Evolutionary conservation across 30 jellyfish, hydroid and myxozoan genomes (phyloP).

Genomic region (Aurelia aurita): DNA sequence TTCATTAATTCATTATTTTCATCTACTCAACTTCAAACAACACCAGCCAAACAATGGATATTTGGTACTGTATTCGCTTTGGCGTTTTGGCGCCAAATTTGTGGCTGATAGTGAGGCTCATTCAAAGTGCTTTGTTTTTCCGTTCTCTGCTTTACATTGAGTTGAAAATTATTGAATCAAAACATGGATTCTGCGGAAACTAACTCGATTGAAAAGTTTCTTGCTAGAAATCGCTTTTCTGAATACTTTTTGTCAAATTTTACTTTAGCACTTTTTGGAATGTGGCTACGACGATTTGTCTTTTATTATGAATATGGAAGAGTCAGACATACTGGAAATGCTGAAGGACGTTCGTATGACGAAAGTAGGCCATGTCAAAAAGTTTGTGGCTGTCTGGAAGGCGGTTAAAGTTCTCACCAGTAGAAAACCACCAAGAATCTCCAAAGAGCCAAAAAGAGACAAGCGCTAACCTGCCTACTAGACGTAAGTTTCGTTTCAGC

Average conservation of each 20-base stretch:
- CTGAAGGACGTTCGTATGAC: constrained; percentile 40
- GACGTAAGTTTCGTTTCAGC: constrained; percentile 8
- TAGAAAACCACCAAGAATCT: constrained; percentile 25
- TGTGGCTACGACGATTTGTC: constrained; percentile 50
- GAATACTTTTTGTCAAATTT: no score
- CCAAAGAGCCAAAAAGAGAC: constrained; percentile 11
- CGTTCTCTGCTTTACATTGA: not conserved
- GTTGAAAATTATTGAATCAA: no score
- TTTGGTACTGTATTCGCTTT: no score
- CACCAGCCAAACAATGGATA: no score
- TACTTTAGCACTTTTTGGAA: constrained; percentile 7
- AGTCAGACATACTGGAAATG: constrained; percentile 43
- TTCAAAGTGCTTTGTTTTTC: no score
- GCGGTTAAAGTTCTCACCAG: constrained; percentile 24
- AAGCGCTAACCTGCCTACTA: constrained; percentile 33
- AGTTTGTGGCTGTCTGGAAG: constrained; percentile 41
- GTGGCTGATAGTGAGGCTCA: no score
- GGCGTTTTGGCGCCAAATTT: no score
- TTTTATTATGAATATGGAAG: constrained; percentile 25
- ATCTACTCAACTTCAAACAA: no score
- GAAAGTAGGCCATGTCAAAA: constrained; percentile 59
- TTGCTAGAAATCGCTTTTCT: no score
- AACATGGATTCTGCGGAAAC: constrained; percentile 1
- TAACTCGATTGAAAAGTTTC: constrained; percentile 2
- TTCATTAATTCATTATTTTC: no score